Conservation (phyloP, 92 coral and sea anemone species). For the Metridium senile region DNA sequence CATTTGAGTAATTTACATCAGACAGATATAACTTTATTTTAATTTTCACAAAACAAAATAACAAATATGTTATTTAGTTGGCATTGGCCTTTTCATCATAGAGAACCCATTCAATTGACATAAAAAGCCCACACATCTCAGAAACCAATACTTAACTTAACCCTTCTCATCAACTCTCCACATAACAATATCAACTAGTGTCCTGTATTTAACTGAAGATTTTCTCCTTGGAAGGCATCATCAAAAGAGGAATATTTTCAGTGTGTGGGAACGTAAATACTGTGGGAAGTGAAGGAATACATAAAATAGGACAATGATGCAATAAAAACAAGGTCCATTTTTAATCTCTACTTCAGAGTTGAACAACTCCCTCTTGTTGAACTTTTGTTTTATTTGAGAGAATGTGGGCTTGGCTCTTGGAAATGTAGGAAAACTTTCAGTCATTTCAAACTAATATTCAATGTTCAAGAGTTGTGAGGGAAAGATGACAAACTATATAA, state of each 20-base stretch:
- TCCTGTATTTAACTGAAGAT: not conserved
- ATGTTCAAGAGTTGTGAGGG: not conserved
- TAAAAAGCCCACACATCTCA: not conserved
- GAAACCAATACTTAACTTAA: not conserved
- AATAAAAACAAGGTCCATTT: conserved; percentile 1
- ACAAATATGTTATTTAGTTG: too few relatives aligned
- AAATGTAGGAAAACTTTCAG: conserved; percentile 8
- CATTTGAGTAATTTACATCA: too few relatives aligned
- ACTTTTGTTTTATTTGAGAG: not conserved
- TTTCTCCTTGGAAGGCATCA: not conserved
- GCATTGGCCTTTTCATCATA: too few relatives aligned
- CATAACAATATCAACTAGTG: not conserved
- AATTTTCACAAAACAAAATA: too few relatives aligned
- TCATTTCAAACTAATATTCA: not conserved
- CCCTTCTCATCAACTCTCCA: not conserved
- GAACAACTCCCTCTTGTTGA: not conserved
- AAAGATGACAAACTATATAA: not conserved
- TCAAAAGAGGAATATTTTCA: not conserved
- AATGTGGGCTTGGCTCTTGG: conserved; percentile 11
- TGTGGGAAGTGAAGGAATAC: not conserved
- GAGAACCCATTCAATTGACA: too few relatives aligned
- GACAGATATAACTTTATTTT: too few relatives aligned
- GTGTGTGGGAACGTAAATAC: not conserved
- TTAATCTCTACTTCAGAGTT: conserved; percentile 4
- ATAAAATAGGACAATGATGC: not conserved